phyloP scores from a whole-genome alignment of 2,797 vertebrate species.

The Lithobates sylvaticus region DNA sequence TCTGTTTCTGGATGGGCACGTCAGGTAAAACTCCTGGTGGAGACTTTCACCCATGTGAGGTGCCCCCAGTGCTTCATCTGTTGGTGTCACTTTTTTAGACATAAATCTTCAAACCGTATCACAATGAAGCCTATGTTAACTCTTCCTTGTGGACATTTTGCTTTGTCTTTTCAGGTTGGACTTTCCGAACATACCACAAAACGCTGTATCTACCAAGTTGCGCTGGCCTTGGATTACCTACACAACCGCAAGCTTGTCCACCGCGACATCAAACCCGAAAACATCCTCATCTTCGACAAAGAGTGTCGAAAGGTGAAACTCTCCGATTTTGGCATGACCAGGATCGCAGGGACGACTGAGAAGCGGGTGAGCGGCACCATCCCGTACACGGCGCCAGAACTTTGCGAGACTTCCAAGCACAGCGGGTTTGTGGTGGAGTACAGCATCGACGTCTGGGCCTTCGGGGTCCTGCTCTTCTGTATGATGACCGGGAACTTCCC shows the following conservation, averaged over 20 bases:
- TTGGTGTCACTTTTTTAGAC: too few relatives aligned
- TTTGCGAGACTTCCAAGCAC: constrained; percentile 81
- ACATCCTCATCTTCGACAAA: constrained; percentile 85
- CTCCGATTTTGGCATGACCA: constrained; percentile 87
- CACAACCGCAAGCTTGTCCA: constrained; percentile 86
- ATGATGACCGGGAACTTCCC: constrained; percentile 89
- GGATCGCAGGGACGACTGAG: constrained; percentile 82
- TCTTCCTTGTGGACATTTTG: too few relatives aligned
- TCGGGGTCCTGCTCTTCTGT: constrained; percentile 86
- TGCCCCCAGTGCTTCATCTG: too few relatives aligned
- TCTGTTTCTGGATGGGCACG: too few relatives aligned
- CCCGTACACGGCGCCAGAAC: constrained; percentile 85
- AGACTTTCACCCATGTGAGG: too few relatives aligned
- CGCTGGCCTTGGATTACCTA: constrained; percentile 84
- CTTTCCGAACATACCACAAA: constrained; percentile 83
- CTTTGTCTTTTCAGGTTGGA: constrained; percentile 74
- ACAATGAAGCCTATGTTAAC: too few relatives aligned
- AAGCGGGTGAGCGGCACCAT: constrained; percentile 87
- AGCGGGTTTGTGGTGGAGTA: constrained; percentile 85
- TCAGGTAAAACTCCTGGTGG: too few relatives aligned
- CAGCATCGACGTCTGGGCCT: constrained; percentile 87
- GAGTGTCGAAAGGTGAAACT: constrained; percentile 86
- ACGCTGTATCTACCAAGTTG: constrained; percentile 86
- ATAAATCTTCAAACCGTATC: too few relatives aligned
- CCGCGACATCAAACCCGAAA: constrained; percentile 86